Conservation (phyloP, 35 echinoderm and acorn worm species). For the Amphiura filiformis region DNA sequence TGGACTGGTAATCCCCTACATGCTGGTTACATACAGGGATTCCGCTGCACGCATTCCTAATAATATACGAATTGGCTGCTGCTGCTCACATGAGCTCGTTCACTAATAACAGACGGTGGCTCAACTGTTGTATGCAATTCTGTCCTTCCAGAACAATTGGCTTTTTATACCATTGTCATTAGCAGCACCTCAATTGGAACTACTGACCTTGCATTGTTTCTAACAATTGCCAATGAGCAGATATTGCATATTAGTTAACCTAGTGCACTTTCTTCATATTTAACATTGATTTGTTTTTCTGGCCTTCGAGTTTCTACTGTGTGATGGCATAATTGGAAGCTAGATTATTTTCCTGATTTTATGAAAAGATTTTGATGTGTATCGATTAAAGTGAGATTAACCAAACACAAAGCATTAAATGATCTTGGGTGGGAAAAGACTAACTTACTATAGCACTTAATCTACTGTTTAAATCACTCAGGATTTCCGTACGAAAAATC, state of each 20-base stretch:
- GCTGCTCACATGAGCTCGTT: too few relatives aligned
- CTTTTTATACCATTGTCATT: not conserved
- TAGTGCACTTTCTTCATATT: not conserved
- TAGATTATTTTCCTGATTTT: too few relatives aligned
- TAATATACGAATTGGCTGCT: too few relatives aligned
- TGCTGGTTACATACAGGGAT: not conserved
- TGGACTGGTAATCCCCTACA: slow-evolving; percentile 8
- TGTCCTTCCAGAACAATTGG: not conserved
- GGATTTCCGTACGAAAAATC: too few relatives aligned
- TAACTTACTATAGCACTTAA: too few relatives aligned
- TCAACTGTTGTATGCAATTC: not conserved
- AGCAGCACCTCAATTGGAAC: not conserved
- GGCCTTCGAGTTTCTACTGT: not conserved
- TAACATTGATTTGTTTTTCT: not conserved
- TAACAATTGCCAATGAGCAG: not conserved
- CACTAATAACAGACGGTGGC: not conserved
- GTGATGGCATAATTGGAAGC: too few relatives aligned
- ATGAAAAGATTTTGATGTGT: too few relatives aligned
- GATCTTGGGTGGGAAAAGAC: too few relatives aligned
- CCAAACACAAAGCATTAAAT: too few relatives aligned
- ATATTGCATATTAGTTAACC: not conserved
- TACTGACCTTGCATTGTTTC: not conserved
- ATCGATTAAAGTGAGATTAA: too few relatives aligned
- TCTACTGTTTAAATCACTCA: too few relatives aligned
- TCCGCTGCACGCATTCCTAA: not conserved